Percentiles rank a stretch among this genome's conserved stretches.
These are phyloP conservation scores for Mesoligia furuncula DNA, from an alignment of 2,888 invertebrate species.

Conservation along the genomic window DNA sequence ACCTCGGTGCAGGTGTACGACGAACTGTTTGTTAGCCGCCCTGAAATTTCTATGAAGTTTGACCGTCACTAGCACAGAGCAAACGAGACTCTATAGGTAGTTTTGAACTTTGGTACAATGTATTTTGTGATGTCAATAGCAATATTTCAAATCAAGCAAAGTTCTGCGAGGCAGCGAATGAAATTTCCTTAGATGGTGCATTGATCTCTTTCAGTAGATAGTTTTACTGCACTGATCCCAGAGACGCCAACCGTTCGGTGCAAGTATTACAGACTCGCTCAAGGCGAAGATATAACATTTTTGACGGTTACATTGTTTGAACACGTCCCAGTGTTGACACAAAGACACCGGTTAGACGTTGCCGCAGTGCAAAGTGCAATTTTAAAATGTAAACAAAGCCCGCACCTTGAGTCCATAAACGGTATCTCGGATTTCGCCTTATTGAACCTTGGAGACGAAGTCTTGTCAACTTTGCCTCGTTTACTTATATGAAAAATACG, in stretches of 20 bases:
- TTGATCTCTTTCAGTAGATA: conserved; percentile 60
- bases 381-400: conserved; percentile 89
- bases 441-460: conserved; percentile 82
- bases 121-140: conserved; percentile 55
- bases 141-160: conserved; percentile 54
- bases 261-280: conserved; percentile 70
- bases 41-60: conserved; percentile 83
- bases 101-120: conserved; percentile 55
- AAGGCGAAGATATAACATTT: conserved; percentile 81
- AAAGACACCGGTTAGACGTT: conserved; percentile 83
- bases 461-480: conserved; percentile 76
- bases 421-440: conserved; percentile 86
- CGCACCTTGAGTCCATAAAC: conserved; percentile 86
- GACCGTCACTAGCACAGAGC: conserved; percentile 66
- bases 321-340: conserved; percentile 84
- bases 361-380: conserved; percentile 89
- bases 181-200: conserved; percentile 52
- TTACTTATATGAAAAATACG: conserved; percentile 73
- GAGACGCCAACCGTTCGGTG: conserved; percentile 54
- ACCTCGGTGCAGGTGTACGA: conserved; percentile 65
- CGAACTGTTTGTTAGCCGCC: conserved; percentile 70
- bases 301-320: conserved; percentile 88
- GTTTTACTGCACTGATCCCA: conserved; percentile 59
- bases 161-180: conserved; percentile 37
- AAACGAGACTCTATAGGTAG: conserved; percentile 59